Base-by-base conservation (phyloP, 1,140 invertebrate genomes). In the Holcopasites calliopsidis region DNA sequence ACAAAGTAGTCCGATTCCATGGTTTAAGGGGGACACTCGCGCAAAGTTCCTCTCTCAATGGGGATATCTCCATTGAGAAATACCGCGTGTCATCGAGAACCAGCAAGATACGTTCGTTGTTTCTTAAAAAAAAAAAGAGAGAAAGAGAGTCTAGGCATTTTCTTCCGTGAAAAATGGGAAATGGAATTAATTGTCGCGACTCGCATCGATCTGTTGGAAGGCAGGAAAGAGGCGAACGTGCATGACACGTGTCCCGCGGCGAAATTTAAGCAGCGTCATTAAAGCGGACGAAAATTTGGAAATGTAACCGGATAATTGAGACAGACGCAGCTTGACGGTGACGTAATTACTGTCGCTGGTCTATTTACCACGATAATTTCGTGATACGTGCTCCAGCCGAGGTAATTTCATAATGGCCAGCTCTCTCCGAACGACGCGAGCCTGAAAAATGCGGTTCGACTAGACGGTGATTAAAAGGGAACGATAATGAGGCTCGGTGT, bases 1-100 rank as follows among this genome's bases (percentile, higher is more conserved):
- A 90, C 88, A 90, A 91, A 90, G 90, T 91, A 89, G 88, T 90
- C 72, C 86, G 86, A 90, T 87, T 87, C 72, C 76, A 71, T 52
- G 70, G 76, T 72, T 77, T 87, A 83, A 85, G 81, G 80, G 79
- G 76, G n/a, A 75, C 81, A 84, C 82, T 85, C 74, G 79, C n/a
- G n/a, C 79, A 70, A 82, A 87, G 68, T 83, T 87, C 69, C 77
- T 35, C 54, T 54, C 58, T 58, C 60, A 47, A 11, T 23, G 49
- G 52, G 49, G 64, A 82, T 82, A 78, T 73, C 58, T 49, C 54
- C 35, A 64, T 72, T 2, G 23, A 18, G 47, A 7, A 38, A 60
- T 60, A 40, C 40, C n/a, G n/a, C n/a, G n/a, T n/a, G n/a, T 23
- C 3, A 23, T 50, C 13, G 2, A 11, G 16, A 28, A 55, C 28